These are phyloP conservation scores for Amblyteles armatorius DNA, from an alignment of 2,888 invertebrate genomes.

Conservation along the genomic window DNA sequence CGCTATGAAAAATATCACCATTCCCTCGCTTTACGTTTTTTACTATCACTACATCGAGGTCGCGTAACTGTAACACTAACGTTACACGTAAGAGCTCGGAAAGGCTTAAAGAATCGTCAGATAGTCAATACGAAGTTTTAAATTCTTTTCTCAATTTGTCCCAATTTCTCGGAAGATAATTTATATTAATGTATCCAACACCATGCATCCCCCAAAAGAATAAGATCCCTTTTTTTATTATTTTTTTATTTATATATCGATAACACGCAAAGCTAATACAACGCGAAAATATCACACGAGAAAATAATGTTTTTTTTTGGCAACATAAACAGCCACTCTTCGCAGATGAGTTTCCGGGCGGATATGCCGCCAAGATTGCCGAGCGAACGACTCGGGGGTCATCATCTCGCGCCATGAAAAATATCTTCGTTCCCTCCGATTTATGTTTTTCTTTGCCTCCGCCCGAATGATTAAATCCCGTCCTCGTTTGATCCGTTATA, in stretches of 20 bases:
- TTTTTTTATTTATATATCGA: too few relatives aligned
- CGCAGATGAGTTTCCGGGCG: slow-evolving; percentile 4
- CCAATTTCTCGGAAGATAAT: too few relatives aligned
- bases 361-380: background rate
- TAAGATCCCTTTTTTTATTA: too few relatives aligned
- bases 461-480: background rate
- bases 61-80: too few relatives aligned
- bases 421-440: background rate
- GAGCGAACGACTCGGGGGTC: background rate
- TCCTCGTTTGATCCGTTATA: slow-evolving; percentile 17
- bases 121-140: too few relatives aligned
- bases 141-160: too few relatives aligned
- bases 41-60: too few relatives aligned
- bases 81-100: too few relatives aligned
- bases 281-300: background rate
- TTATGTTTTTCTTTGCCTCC: background rate
- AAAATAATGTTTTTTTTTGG: background rate
- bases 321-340: background rate
- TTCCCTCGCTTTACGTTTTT: background rate
- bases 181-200: too few relatives aligned
- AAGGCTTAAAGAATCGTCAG: too few relatives aligned
- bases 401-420: slow-evolving; percentile 2
- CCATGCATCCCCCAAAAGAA: too few relatives aligned
- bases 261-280: background rate
- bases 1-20: background rate